These are phyloP conservation scores for Triplophysa tibetana DNA, from an alignment of 2,113 vertebrate genomes.

Conservation along the genomic window DNA sequence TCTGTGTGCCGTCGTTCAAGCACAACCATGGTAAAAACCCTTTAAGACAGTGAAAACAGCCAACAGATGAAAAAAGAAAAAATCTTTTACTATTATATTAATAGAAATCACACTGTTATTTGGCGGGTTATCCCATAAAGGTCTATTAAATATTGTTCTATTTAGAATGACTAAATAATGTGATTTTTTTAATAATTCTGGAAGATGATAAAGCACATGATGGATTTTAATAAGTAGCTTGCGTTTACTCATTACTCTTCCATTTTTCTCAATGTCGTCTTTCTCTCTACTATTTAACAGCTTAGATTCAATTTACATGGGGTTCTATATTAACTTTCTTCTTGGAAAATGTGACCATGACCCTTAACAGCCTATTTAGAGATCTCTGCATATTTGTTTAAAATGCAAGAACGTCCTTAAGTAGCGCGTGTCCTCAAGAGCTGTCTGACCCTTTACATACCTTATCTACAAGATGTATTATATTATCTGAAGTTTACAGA, in stretches of 20 bases:
- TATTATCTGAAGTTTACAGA: not conserved
- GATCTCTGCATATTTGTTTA: not conserved
- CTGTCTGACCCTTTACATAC: not conserved
- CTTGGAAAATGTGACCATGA: not conserved
- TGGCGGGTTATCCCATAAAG: not conserved
- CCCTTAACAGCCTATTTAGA: not conserved
- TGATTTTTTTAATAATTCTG: conserved; percentile 5
- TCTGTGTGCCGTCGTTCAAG: not conserved
- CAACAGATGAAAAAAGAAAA: not conserved
- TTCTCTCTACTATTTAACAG: not conserved
- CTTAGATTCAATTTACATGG: not conserved
- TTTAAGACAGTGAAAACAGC: not conserved
- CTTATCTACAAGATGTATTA: not conserved
- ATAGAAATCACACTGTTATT: conserved; percentile 3
- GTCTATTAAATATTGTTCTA: not conserved
- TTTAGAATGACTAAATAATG: not conserved
- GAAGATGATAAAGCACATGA: conserved; percentile 32
- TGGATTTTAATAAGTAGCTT: conserved; percentile 19
- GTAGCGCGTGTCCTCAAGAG: not conserved
- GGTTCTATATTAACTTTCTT: not conserved
- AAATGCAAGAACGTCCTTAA: not conserved
- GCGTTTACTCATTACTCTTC: conserved; percentile 7
- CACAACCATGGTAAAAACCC: not conserved
- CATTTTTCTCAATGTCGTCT: not conserved
- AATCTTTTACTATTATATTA: not conserved